Evolutionary conservation across 2,113 vertebrate genomes (phyloP).

Genomic region (Chaetodon trifascialis): DNA sequence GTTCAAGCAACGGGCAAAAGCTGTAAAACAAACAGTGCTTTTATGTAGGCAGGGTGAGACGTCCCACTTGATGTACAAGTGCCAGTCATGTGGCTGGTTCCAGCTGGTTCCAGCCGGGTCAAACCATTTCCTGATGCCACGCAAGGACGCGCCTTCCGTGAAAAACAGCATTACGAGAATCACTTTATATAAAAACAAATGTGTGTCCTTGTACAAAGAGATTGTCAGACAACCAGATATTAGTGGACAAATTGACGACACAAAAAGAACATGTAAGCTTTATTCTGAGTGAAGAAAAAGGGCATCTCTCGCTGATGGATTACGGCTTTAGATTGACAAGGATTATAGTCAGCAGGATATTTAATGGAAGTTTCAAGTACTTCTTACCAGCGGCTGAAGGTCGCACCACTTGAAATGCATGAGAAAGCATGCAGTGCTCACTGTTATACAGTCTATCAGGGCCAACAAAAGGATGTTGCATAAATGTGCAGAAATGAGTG

Average conservation of each 20-base stretch:
- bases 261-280: neutral
- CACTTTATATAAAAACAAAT: constrained; percentile 7
- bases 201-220: neutral
- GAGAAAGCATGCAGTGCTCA: neutral
- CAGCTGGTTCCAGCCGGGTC: neutral
- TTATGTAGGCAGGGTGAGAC: constrained; percentile 13
- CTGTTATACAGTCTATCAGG: neutral
- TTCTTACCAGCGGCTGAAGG: constrained; percentile 43
- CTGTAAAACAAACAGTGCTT: constrained; percentile 17
- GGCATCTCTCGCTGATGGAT: constrained; percentile 44
- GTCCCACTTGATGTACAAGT: neutral
- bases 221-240: constrained; percentile 6
- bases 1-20: too few relatives aligned
- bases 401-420: constrained; percentile 5
- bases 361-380: constrained; percentile 51
- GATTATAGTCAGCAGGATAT: constrained; percentile 58
- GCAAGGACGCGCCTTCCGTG: neutral
- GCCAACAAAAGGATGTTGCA: neutral
- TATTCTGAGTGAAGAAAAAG: constrained; percentile 17
- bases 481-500: constrained; percentile 41
- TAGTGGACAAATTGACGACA: constrained; percentile 7
- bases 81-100: neutral
- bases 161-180: neutral
- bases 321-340: constrained; percentile 58
- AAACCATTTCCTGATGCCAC: neutral